Conservation (phyloP, 2,797 vertebrate species). For the Choloepus didactylus region DNA sequence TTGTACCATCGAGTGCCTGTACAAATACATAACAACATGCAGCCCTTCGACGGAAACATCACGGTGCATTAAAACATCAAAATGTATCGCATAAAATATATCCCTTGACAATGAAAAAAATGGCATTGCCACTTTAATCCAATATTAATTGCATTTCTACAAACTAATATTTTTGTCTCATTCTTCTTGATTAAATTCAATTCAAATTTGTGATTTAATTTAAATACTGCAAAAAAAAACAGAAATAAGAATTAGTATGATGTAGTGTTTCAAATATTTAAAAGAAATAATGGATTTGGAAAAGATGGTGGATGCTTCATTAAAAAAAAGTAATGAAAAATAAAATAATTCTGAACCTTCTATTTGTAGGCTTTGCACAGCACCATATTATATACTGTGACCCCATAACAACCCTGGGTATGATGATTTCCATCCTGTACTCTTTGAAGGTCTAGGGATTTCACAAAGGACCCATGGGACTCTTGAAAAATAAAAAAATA, state of each 20-base stretch:
- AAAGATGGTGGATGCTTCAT: not conserved
- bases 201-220: slow-evolving; percentile 19
- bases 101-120: not conserved
- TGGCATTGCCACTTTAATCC: not conserved
- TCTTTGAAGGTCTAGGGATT: not conserved
- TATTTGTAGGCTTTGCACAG: not conserved
- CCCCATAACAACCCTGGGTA: not conserved
- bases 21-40: not conserved
- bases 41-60: not conserved
- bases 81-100: too few species aligned
- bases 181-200: not conserved
- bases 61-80: not conserved
- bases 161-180: not conserved
- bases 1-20: not conserved
- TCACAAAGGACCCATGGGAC: not conserved
- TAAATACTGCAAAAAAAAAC: not conserved
- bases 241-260: not conserved
- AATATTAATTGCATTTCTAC: slow-evolving; percentile 10
- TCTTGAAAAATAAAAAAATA: not conserved
- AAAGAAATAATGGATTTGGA: not conserved
- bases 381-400: not conserved
- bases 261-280: not conserved
- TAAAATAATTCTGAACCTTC: not conserved
- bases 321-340: not conserved
- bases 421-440: not conserved